Evolutionary conservation across 30 jellyfish, hydroid and myxozoan species (phyloP).

Genomic region (Rhopilema esculentum): DNA sequence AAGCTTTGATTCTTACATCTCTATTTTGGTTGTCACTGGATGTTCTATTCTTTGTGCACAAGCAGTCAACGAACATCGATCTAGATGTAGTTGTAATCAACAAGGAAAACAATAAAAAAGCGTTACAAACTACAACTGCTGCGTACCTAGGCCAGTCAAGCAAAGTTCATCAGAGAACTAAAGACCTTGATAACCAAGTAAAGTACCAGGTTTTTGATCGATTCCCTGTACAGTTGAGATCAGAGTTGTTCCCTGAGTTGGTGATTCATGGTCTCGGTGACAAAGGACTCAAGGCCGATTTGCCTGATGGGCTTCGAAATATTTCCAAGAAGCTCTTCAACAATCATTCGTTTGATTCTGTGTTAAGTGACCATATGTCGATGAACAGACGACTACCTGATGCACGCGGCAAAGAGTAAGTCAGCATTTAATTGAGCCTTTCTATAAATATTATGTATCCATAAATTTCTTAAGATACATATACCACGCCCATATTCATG

Average conservation of each 20-base stretch:
- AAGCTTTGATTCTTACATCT: slow-evolving; percentile 80
- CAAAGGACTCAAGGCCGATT: slow-evolving; percentile 56
- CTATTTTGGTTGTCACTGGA: slow-evolving; percentile 90
- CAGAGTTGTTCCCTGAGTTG: slow-evolving; percentile 69
- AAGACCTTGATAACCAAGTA: neutral
- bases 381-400: slow-evolving; percentile 83
- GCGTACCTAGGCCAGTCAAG: neutral
- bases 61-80: slow-evolving; percentile 76
- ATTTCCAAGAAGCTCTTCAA: slow-evolving; percentile 70
- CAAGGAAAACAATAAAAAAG: slow-evolving; percentile 6
- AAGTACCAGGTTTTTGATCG: slow-evolving; percentile 49
- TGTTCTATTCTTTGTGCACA: slow-evolving; percentile 67
- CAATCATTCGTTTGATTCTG: slow-evolving; percentile 95
- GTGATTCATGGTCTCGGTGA: slow-evolving; percentile 80
- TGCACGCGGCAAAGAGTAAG: slow-evolving; percentile 92
- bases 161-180: neutral
- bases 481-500: no score
- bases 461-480: no score
- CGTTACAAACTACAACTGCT: slow-evolving; percentile 1
- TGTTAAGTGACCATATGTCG: slow-evolving; percentile 87
- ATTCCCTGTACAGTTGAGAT: slow-evolving; percentile 55
- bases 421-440: neutral
- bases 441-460: no score
- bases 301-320: slow-evolving; percentile 61
- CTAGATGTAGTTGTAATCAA: slow-evolving; percentile 68